Evolutionary conservation across 2,888 invertebrate species (phyloP).

Genomic region (Drosophila nigritarsus): DNA sequence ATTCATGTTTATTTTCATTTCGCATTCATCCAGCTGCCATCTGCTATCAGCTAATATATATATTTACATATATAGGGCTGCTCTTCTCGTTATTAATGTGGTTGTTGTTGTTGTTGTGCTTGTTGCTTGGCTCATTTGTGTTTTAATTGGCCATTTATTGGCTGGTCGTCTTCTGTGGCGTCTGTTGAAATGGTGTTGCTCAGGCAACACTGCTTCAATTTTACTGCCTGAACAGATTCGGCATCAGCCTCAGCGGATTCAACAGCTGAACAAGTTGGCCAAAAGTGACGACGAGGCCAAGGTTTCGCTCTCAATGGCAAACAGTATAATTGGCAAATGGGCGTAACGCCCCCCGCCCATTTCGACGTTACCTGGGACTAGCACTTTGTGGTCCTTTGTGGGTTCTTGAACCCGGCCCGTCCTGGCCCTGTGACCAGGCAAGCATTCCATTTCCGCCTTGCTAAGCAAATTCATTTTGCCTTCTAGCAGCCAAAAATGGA

Average conservation of each 20-base stretch:
- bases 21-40: constrained; percentile 7
- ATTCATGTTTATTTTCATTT: background rate
- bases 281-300: constrained; percentile 1
- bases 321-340: constrained; percentile 44
- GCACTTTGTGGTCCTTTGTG: constrained; percentile 20
- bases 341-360: constrained; percentile 10
- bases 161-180: constrained; percentile 27
- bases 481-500: background rate
- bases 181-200: constrained; percentile 32
- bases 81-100: constrained; percentile 10
- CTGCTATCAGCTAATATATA: constrained; percentile 7
- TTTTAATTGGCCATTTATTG: constrained; percentile 60
- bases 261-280: constrained; percentile 28
- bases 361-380: constrained; percentile 19
- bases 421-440: constrained; percentile 36
- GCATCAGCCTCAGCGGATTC: background rate
- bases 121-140: constrained; percentile 50
- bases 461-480: constrained; percentile 53
- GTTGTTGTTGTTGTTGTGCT: constrained; percentile 21
- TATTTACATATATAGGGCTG: background rate
- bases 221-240: constrained; percentile 20
- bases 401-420: constrained; percentile 18
- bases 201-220: constrained; percentile 4
- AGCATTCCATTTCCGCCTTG: constrained; percentile 65
- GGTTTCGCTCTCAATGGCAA: constrained; percentile 23